Conservation (phyloP, 2,797 vertebrate species). For the Todus mexicanus region DNA sequence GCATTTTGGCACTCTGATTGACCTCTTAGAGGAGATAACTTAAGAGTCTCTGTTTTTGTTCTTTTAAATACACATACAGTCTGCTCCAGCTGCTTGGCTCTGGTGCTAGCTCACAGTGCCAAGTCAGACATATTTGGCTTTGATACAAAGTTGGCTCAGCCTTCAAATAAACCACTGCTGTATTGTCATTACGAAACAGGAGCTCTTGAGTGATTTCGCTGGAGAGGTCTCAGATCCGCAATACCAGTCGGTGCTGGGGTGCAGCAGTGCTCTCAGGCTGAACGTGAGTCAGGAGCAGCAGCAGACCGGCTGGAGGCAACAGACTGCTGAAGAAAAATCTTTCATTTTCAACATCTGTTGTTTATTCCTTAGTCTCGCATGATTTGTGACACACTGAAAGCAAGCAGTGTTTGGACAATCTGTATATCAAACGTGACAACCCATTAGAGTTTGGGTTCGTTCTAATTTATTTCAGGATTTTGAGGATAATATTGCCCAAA, state of each 20-base stretch:
- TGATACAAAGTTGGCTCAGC: slow-evolving; percentile 22
- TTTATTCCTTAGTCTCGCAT: not conserved
- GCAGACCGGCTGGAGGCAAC: not conserved
- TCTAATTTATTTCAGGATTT: not conserved
- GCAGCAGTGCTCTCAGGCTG: not conserved
- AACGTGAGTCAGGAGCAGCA: not conserved
- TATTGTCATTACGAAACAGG: not conserved
- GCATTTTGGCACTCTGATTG: not conserved
- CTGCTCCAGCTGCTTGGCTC: slow-evolving; percentile 64
- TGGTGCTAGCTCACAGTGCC: not conserved
- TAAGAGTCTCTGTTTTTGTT: slow-evolving; percentile 28
- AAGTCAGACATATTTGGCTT: slow-evolving; percentile 54
- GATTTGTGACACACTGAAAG: not conserved
- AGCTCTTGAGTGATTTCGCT: slow-evolving; percentile 5
- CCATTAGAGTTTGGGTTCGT: not conserved
- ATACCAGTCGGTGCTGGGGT: not conserved
- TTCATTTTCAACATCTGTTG: not conserved
- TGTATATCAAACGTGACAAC: not conserved
- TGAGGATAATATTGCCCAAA: not conserved
- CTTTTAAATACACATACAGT: slow-evolving; percentile 6
- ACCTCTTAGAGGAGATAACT: slow-evolving; percentile 46
- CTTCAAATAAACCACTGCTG: slow-evolving; percentile 46
- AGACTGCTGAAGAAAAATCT: not conserved
- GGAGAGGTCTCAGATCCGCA: not conserved
- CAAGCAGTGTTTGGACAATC: not conserved